phyloP scores from a whole-genome alignment of 2,797 vertebrate species.

The Acropternis orthonyx region DNA sequence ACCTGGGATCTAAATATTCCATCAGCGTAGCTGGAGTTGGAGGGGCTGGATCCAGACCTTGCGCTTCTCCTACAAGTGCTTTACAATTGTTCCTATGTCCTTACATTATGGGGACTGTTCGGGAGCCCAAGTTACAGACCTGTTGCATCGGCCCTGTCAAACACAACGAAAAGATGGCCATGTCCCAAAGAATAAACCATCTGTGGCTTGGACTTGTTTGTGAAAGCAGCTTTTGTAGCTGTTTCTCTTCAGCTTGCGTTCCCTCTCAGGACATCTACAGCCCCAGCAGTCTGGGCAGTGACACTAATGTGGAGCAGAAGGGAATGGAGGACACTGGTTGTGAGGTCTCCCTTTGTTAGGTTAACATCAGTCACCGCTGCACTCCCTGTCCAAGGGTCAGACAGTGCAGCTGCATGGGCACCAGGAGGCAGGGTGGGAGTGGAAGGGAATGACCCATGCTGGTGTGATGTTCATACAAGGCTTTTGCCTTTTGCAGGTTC shows the following conservation, averaged over 20 bases:
- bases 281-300: too few relatives aligned
- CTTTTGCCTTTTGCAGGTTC: slow-evolving; percentile 78
- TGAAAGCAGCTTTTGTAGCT: background rate
- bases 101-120: background rate
- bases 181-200: background rate
- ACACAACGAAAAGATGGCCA: background rate
- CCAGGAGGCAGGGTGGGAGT: background rate
- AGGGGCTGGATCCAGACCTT: background rate
- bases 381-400: background rate
- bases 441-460: accelerated
- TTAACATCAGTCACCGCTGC: background rate
- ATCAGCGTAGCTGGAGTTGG: background rate
- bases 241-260: background rate
- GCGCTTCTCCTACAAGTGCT: background rate
- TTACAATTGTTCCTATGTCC: background rate
- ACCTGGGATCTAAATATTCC: background rate
- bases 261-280: background rate
- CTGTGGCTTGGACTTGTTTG: background rate
- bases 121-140: background rate
- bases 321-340: background rate
- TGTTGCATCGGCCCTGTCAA: background rate
- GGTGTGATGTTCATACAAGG: background rate
- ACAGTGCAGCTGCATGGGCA: background rate
- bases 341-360: background rate
- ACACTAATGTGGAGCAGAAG: background rate